Base-by-base conservation (phyloP, 2,888 invertebrate species). In the Lomographa bimaculata region DNA sequence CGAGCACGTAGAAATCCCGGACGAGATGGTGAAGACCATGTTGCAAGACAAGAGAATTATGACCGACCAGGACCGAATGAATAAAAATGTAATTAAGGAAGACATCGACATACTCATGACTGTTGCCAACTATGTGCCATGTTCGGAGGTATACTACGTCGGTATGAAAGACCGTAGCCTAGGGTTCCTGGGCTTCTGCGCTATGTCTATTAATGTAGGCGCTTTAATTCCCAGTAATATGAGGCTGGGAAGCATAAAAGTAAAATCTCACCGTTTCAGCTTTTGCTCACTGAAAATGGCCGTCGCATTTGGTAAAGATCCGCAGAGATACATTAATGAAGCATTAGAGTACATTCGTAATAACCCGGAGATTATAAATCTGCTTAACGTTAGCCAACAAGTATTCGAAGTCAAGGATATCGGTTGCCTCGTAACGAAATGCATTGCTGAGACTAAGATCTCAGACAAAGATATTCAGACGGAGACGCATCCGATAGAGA, bases 191-290 rank as follows among this genome's bases (percentile, higher is more conserved):
- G 94, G 94, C 3, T 95, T 93, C 75, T 95, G 96, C 76, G 90
- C 92, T 0, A 90, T 94, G 75, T 92, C 92, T 50, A 79, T 96
- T 19, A 90, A 91, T 12, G 87, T 92, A 10, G 94, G 96, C 0
- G 91, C 93, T 0, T 75, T 96, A 28, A 83, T 96, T 14, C 95
- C 94, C 0, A 93, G 93, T 32, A 93, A 94, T 69, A 90, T 93
- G 37, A 91, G 91, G 47, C 89, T 95, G 37, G 96, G 96, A 0
- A 72, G 94, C 0, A 87, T 93, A 27, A 84, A 90, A 58, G 85
- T 85, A 71, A 85, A 86, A 46, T 91, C 90, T 0, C 82, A 83
- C 40, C 91, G 91, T 50, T 96, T 93, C 67, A 92, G 92, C 0
- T 95, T 96, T 77, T 93, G 95, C 41, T 71, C 59, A 21, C 64